Evolutionary conservation across 2,888 invertebrate genomes (phyloP).

Genomic region (Vanessa cardui): DNA sequence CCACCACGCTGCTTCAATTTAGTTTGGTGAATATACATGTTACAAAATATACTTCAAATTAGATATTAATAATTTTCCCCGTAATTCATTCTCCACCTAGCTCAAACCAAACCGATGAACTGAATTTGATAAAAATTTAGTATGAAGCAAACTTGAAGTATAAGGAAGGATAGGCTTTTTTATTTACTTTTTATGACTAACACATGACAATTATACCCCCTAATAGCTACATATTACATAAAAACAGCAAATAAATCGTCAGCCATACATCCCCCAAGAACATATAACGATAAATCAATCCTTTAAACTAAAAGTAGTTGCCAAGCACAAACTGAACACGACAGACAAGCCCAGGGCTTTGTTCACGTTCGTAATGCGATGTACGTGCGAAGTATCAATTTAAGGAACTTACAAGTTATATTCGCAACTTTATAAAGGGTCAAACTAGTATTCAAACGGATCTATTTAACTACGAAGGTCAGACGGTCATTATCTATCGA

Average conservation of each 20-base stretch:
- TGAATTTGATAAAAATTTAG: no score
- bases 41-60: no score
- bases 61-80: no score
- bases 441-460: conserved; percentile 38
- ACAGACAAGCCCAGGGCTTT: conserved; percentile 75
- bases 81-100: no score
- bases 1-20: no score
- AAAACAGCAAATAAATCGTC: background rate
- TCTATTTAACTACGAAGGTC: conserved; percentile 40
- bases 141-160: no score
- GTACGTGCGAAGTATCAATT: conserved; percentile 61
- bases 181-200: no score
- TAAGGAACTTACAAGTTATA: conserved; percentile 52
- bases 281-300: conserved; percentile 48
- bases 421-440: conserved; percentile 46
- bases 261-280: conserved; percentile 17
- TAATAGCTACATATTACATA: background rate
- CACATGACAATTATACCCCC: no score
- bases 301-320: conserved; percentile 53
- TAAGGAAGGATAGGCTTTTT: no score
- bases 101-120: no score
- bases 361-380: conserved; percentile 60
- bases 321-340: conserved; percentile 46
- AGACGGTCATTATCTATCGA: conserved; percentile 43
- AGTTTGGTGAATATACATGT: no score